Evolutionary conservation across 2,888 invertebrate genomes (phyloP).

Genomic region (Drosophila ustulata): DNA sequence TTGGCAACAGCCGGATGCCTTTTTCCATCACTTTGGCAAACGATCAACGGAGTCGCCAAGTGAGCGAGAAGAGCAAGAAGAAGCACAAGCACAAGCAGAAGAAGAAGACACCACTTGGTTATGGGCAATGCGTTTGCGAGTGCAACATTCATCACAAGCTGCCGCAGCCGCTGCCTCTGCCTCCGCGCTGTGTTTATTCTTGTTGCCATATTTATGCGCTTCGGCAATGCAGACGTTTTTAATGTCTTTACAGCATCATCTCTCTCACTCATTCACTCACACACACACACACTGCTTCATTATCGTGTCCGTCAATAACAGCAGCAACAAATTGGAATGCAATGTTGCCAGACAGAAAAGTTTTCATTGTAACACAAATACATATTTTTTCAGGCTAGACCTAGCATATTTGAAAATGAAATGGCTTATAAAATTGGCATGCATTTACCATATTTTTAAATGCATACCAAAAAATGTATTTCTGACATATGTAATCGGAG

Average conservation of each 20-base stretch:
- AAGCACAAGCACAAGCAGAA: constrained; percentile 10
- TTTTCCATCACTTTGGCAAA: constrained; percentile 65
- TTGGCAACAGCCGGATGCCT: constrained; percentile 75
- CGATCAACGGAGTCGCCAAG: constrained; percentile 53
- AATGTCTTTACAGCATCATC: constrained; percentile 61
- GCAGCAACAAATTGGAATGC: constrained; percentile 33
- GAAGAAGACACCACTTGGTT: constrained; percentile 32
- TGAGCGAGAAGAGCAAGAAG: constrained; percentile 12
- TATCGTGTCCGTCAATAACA: constrained; percentile 50
- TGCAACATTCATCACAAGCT: constrained; percentile 54
- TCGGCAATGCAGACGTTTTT: constrained; percentile 72
- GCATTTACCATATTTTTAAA: too few species aligned
- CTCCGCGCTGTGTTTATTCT: constrained; percentile 16
- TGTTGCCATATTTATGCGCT: constrained; percentile 71
- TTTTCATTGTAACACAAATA: constrained; percentile 31
- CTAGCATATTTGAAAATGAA: too few species aligned
- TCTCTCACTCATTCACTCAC: not conserved
- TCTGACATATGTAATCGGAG: not conserved
- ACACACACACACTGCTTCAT: constrained; percentile 31
- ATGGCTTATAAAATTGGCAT: too few species aligned
- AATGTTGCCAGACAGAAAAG: constrained; percentile 39
- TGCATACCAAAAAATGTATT: too few species aligned
- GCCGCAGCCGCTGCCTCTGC: not conserved
- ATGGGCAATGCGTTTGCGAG: constrained; percentile 54
- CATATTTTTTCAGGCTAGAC: not conserved